phyloP scores from a whole-genome alignment of 2,888 invertebrate genomes.

The Ectropis crepuscularia region DNA sequence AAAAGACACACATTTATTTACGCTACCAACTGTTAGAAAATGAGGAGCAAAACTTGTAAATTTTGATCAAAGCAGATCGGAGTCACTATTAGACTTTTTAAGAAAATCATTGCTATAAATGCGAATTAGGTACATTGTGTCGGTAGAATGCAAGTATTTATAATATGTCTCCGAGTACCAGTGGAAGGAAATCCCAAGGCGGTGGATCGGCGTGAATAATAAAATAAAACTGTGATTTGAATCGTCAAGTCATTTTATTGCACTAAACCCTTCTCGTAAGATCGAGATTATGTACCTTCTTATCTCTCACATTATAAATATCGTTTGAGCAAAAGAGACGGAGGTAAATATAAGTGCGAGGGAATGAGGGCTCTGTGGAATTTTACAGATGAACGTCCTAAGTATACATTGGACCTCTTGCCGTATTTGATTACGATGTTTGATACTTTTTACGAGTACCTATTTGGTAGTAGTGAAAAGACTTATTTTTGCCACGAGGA shows the following conservation, averaged over 20 bases:
- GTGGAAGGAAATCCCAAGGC: constrained; percentile 45
- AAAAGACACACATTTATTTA: too few relatives aligned
- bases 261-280: constrained; percentile 25
- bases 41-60: too few relatives aligned
- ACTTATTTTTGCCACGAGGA: constrained; percentile 12
- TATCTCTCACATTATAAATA: not conserved
- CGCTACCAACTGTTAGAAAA: too few relatives aligned
- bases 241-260: constrained; percentile 46
- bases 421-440: constrained; percentile 32
- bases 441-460: constrained; percentile 24
- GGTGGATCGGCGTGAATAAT: constrained; percentile 42
- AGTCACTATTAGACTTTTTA: too few relatives aligned
- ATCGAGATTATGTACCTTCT: not conserved
- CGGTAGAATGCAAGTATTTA: constrained; percentile 33
- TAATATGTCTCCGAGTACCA: constrained; percentile 31
- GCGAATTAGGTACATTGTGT: constrained; percentile 4
- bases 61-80: too few relatives aligned
- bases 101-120: constrained; percentile 10
- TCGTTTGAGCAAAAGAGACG: not conserved
- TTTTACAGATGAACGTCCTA: constrained; percentile 42
- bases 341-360: not conserved
- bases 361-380: constrained; percentile 31
- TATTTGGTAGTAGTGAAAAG: constrained; percentile 3
- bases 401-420: constrained; percentile 35
- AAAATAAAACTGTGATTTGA: constrained; percentile 47